Evolutionary conservation across 1,140 invertebrate genomes (phyloP), one percentile per base, ranked within the genome.

Genomic region (Papilio polyxenes): DNA sequence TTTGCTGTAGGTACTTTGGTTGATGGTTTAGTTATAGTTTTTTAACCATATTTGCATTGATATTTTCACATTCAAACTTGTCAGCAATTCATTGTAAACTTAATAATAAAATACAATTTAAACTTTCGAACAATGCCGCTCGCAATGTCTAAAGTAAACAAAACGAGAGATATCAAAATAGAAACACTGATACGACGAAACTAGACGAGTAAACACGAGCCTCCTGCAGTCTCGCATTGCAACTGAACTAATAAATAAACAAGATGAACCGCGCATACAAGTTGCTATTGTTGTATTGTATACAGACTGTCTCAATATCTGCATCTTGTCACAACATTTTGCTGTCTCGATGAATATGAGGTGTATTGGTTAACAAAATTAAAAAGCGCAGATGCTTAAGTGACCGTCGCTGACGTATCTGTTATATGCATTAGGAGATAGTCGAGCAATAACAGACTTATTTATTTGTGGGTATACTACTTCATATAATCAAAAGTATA

Each of bases 241-340:
- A 72, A 72, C 65, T 40, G 11, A 72, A 72, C 65, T 13, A 72
- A 40, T 72, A 72, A 72, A 72, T 72, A 72, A 72, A 72, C 65
- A 72, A 72, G 10, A 72, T 72, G 65, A 37, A 37, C 65, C 65
- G 65, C 65, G 65, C 65, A 72, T 72, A 31, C 23, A 37, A 72
- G 31, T 37, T 37, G 11, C 31, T 72, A 23, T 20, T 59, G n/a
- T 31, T 31, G 13, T 72, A 11, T 37, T 72, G 65, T 72, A 37
- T 37, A 37, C 11, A 51, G 49, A 0, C 49, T 59, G 56, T 59
- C 15, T 79, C 78, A 23, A 74, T 75, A 48, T 80, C 44, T 44
- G 48, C 56, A 11, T 72, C n/a, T 31, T 15, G 65, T 72, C 23
- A 72, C 10, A 37, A 72, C 65, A 17, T 17, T 31, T 40, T 37